Percentiles rank a stretch among this genome's conserved stretches.
These are phyloP conservation scores for Ectropis crepuscularia DNA, from an alignment of 2,888 invertebrate genomes.

Conservation along the genomic window DNA sequence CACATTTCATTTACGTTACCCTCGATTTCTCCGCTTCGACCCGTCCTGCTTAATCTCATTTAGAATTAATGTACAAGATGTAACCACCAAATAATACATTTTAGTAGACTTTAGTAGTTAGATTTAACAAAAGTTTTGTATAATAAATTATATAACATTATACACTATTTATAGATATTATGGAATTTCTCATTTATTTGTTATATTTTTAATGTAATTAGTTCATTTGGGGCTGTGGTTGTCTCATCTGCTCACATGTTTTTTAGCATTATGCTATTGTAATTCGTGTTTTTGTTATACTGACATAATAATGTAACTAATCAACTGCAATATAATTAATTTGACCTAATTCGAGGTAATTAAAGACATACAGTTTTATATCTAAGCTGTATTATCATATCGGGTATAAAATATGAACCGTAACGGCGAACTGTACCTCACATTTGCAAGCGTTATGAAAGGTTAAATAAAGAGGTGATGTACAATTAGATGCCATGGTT, in stretches of 20 bases:
- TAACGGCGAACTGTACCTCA: too few species aligned
- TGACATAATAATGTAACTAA: conserved; percentile 1
- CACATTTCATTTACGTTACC: conserved; percentile 20
- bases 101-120: conserved; percentile 55
- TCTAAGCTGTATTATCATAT: too few species aligned
- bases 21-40: conserved; percentile 33
- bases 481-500: too few species aligned
- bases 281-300: conserved; percentile 22
- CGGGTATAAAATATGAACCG: too few species aligned
- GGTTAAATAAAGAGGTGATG: too few species aligned
- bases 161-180: conserved; percentile 34
- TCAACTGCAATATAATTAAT: background rate
- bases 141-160: conserved; percentile 26
- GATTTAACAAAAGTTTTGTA: conserved; percentile 32
- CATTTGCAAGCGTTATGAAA: too few species aligned
- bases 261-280: conserved; percentile 42
- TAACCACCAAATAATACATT: conserved; percentile 82
- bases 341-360: too few species aligned
- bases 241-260: conserved; percentile 69
- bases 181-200: conserved; percentile 37
- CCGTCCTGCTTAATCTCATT: conserved; percentile 71
- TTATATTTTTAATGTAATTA: conserved; percentile 25
- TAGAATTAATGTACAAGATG: conserved; percentile 79
- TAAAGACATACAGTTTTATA: too few species aligned
- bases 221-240: conserved; percentile 66